phyloP scores from a whole-genome alignment of 1,140 invertebrate species.

The Eriocheir sinensis region DNA sequence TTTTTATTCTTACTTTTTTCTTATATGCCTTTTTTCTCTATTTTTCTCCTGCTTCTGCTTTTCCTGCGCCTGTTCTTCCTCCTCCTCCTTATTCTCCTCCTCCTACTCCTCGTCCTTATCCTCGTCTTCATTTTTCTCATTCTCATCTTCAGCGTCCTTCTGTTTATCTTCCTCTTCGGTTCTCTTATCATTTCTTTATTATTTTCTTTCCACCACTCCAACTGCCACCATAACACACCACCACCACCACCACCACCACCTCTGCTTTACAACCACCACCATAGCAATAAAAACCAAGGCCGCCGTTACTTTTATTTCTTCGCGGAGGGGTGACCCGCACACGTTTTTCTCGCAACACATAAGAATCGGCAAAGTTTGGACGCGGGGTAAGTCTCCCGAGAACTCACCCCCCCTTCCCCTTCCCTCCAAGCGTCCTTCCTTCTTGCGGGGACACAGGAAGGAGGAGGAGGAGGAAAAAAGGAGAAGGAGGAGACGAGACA shows the following conservation, averaged over 20 bases:
- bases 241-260: neutral
- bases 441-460: too few species aligned
- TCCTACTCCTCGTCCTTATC: neutral
- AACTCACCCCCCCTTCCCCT: too few species aligned
- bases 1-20: neutral
- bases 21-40: neutral
- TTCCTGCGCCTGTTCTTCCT: neutral
- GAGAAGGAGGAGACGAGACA: too few species aligned
- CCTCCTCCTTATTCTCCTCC: neutral
- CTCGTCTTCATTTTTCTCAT: neutral
- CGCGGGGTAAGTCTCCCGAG: neutral
- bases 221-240: neutral
- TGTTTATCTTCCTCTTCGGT: neutral
- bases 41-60: neutral
- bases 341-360: neutral
- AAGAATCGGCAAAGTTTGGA: neutral
- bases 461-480: too few species aligned
- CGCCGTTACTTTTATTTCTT: neutral
- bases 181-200: neutral
- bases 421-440: too few species aligned
- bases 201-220: neutral
- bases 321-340: neutral
- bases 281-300: neutral
- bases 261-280: neutral
- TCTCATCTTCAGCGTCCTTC: neutral